phyloP scores from a whole-genome alignment of 2,113 vertebrate genomes.

The Corynorhinus townsendii region DNA sequence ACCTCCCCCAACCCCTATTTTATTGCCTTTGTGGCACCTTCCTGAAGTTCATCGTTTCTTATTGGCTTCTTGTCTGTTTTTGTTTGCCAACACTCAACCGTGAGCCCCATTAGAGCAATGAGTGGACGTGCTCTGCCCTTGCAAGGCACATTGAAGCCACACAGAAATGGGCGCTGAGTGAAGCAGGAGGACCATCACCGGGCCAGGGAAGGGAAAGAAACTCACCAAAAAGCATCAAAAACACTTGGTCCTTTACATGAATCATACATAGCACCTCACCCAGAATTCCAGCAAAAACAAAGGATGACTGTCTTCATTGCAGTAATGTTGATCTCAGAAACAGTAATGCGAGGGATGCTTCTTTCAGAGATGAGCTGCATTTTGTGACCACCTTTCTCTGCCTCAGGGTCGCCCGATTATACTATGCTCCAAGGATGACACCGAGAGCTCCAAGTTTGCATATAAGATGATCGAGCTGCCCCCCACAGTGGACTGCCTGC shows the following conservation, averaged over 20 bases:
- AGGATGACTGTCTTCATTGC: not conserved
- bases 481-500: conserved; percentile 94
- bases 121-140: not conserved
- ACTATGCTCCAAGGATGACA: conserved; percentile 91
- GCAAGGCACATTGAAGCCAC: not conserved
- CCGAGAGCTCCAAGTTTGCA: conserved; percentile 87
- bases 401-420: conserved; percentile 94
- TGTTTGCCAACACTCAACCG: not conserved
- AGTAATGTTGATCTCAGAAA: not conserved
- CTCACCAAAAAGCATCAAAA: not conserved
- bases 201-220: not conserved
- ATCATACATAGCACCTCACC: not conserved
- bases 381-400: not conserved
- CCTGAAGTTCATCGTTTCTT: not conserved
- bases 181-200: not conserved
- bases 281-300: not conserved
- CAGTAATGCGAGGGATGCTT: not conserved
- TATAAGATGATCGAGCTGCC: conserved; percentile 94
- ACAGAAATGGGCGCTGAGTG: not conserved
- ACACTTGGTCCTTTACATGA: not conserved
- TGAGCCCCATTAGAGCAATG: not conserved
- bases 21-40: not conserved
- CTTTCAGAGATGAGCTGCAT: not conserved
- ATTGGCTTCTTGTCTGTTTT: not conserved
- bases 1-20: not conserved